Evolutionary conservation across 2,797 vertebrate species (phyloP), one percentile per base, ranked within the genome.

Genomic region (Pseudochirops corinnae): DNA sequence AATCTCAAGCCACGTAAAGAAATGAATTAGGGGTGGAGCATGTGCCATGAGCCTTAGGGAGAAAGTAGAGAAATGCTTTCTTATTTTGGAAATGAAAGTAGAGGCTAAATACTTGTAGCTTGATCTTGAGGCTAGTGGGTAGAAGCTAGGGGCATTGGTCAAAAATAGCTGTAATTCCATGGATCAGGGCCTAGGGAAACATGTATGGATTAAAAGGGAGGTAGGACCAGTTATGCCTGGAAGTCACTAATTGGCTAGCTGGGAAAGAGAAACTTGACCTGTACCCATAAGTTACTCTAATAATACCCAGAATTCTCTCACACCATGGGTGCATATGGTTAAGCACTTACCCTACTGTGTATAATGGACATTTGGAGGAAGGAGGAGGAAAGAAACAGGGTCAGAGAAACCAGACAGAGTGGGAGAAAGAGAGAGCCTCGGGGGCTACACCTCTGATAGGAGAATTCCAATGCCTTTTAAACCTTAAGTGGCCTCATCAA

Each of bases 51-150:
- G 2, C 92, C 31, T 67, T 21, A 55, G 29, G 62, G 53, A 57
- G 90, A 62, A 28, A 9, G 12, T 12, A 91, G 55, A 60, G 46
- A 1, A 57, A 93, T 82, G 31, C 1, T 0, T 18, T 31, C 21
- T 87, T 94, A 46, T 56, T 91, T 74, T 14, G 1, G 56, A 0
- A 28, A 92, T 57, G 55, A 56, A 29, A 91, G 91, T 24, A 0
- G 0, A 5, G 55, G 1, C 0, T 1, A 82, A 55, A 46, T 62
- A 82, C 11, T 82, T 46, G n/a, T 82, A 82, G 7, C n/a, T 62
- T 21, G 16, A 46, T 24, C 18, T 82, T 82, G 18, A 82, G 10
- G 67, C n/a, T 46, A 82, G 16, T 33, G n/a, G n/a, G 67, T 24
- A 24, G n/a, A 82, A 67, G 62, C 67, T 6, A 82, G 67, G 33